Evolutionary conservation across 2,797 vertebrate species (phyloP).

Genomic region (Cyprinodon diabolis): DNA sequence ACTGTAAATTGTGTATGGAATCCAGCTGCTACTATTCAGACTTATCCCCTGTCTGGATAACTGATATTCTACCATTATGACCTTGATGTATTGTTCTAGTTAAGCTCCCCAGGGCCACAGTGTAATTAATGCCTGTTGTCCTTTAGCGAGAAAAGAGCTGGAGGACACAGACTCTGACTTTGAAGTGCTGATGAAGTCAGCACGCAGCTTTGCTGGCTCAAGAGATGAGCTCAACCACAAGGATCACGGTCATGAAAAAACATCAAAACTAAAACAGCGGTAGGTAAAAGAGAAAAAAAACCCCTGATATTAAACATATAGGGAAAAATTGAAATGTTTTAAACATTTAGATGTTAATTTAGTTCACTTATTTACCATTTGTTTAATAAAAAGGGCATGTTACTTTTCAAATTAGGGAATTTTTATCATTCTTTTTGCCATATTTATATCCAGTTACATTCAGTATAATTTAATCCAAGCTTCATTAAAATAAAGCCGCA

Average conservation of each 20-base stretch:
- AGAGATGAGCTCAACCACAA: constrained; percentile 92
- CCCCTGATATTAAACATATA: neutral
- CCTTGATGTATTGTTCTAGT: constrained; percentile 40
- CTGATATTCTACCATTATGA: constrained; percentile 37
- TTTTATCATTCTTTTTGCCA: neutral
- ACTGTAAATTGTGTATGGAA: constrained; percentile 9
- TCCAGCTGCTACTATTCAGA: constrained; percentile 26
- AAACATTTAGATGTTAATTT: neutral
- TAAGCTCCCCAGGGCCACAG: constrained; percentile 44
- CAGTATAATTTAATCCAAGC: neutral
- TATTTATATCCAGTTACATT: neutral
- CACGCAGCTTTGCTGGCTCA: constrained; percentile 86
- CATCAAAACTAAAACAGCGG: constrained; percentile 93
- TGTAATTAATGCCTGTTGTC: constrained; percentile 65
- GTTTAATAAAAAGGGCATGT: neutral
- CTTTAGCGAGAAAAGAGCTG: constrained; percentile 83
- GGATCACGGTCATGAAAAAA: constrained; percentile 93
- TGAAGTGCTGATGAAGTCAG: constrained; percentile 94
- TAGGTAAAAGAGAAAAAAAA: constrained; percentile 50
- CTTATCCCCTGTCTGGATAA: constrained; percentile 34
- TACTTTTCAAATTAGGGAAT: neutral
- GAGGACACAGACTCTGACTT: constrained; percentile 94
- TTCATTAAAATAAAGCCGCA: neutral
- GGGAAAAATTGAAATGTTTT: neutral
- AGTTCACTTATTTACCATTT: neutral